Evolutionary conservation across 2,113 vertebrate genomes (phyloP), one percentile per base, ranked within the genome.

Genomic region (Podiceps cristatus): DNA sequence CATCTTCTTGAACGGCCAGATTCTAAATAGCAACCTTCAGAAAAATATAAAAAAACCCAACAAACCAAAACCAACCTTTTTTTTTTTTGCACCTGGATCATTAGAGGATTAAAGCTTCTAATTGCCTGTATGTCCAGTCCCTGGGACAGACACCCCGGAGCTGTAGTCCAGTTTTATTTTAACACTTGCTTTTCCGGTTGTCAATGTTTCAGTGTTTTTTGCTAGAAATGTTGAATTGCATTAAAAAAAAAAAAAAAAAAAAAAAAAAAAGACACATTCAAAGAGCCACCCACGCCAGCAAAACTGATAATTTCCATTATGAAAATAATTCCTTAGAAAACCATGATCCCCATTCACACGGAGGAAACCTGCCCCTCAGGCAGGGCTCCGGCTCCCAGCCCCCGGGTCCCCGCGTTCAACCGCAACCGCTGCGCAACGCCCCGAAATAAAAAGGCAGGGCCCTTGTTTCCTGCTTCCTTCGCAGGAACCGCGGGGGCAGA

Each of bases 401-500:
- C 69, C 23, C 31, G 1, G 22, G 3, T 31, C n/a, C 53, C 58
- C 4, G 2, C 2, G 1, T 37, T 28, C 20, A 25, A 16, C 35
- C 49, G 28, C 13, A 25, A 14, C 24, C 7, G 2, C 7, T 18
- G 29, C 55, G 12, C 33, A 55, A 23, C 42, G 3, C 37, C 31
- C 50, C 6, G 0, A 27, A 52, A 62, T 20, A 3, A 7, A 28
- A 16, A 9, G 22, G 12, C 18, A 13, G 3, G 0, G 47, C n/a
- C 49, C 3, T 0, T 9, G 2, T 7, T 55, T 60, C 59, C 76
- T 20, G 11, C 40, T 47, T 47, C 50, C 76, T 42, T 23, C 7
- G 0, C 3, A 0, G 44, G 44, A 71, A 20, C 7, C 2, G 2
- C 40, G 4, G 5, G 29, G 55, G 35, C 52, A 31, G n/a, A 42